These are phyloP conservation scores for Tenebrosternarchus preto DNA, from an alignment of 2,113 vertebrate species.

Conservation along the genomic window DNA sequence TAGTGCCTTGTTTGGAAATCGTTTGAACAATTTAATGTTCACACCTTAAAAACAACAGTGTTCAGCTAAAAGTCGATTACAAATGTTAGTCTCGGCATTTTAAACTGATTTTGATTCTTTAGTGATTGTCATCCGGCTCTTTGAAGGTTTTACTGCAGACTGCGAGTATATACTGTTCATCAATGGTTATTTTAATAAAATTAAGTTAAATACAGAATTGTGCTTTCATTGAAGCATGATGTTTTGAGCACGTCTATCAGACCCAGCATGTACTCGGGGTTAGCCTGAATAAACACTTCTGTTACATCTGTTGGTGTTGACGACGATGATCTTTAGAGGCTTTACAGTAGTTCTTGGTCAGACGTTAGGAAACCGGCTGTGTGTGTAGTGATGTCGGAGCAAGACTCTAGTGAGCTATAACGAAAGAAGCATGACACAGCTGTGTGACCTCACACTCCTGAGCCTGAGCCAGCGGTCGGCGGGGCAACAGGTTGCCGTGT, in stretches of 20 bases:
- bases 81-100: not conserved
- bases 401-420: not conserved
- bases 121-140: slow-evolving; percentile 80
- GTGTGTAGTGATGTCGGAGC: not conserved
- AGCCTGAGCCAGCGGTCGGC: no score
- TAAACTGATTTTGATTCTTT: slow-evolving; percentile 83
- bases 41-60: slow-evolving; percentile 20
- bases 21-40: not conserved
- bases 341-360: no score
- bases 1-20: not conserved
- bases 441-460: not conserved
- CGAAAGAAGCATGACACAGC: not conserved
- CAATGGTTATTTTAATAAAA: slow-evolving; percentile 91
- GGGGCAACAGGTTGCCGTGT: slow-evolving; percentile 56
- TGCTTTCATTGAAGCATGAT: not conserved
- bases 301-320: no score
- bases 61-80: slow-evolving; percentile 49
- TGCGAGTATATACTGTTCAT: slow-evolving; percentile 83
- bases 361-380: no score
- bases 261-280: no score
- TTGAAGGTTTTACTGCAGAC: slow-evolving; percentile 80
- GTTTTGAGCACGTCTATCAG: not conserved
- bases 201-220: slow-evolving; percentile 83
- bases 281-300: no score
- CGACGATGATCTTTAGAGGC: no score